Evolutionary conservation across 2,113 vertebrate genomes (phyloP).

Genomic region (Muscicapa adusta): DNA sequence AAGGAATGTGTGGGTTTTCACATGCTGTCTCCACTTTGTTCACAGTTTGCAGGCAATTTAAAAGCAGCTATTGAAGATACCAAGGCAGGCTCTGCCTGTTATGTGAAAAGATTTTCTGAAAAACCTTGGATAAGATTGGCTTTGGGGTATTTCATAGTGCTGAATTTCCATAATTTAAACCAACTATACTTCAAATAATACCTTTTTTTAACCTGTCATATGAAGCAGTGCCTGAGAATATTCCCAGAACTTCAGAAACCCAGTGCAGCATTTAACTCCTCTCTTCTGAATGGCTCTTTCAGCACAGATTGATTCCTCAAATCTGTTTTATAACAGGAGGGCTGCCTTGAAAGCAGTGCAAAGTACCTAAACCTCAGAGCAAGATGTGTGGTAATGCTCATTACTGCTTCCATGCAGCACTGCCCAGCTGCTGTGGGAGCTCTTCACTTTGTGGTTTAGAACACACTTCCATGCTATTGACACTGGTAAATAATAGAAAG

Average conservation of each 20-base stretch:
- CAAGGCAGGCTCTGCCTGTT: not conserved
- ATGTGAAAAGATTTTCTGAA: not conserved
- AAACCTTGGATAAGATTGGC: not conserved
- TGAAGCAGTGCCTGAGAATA: not conserved
- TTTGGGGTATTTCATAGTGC: not conserved
- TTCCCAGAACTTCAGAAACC: not conserved
- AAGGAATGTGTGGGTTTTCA: not conserved
- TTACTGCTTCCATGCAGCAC: not conserved
- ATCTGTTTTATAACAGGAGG: not conserved
- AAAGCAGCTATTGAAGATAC: not conserved
- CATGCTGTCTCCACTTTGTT: slow-evolving; percentile 4
- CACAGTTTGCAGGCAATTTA: slow-evolving; percentile 16
- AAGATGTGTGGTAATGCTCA: not conserved
- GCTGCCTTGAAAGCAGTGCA: not conserved
- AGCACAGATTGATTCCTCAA: not conserved
- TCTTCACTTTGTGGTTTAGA: not conserved
- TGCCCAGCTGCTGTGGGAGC: not conserved
- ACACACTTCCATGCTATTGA: not conserved
- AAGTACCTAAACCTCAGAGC: not conserved
- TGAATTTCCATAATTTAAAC: slow-evolving; percentile 5
- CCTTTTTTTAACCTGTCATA: not conserved
- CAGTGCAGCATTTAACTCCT: not conserved
- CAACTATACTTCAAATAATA: not conserved
- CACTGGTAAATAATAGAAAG: not conserved
- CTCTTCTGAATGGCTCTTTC: not conserved